phyloP scores from a whole-genome alignment of 2,888 invertebrate genomes.

The Zonitis immaculata region DNA sequence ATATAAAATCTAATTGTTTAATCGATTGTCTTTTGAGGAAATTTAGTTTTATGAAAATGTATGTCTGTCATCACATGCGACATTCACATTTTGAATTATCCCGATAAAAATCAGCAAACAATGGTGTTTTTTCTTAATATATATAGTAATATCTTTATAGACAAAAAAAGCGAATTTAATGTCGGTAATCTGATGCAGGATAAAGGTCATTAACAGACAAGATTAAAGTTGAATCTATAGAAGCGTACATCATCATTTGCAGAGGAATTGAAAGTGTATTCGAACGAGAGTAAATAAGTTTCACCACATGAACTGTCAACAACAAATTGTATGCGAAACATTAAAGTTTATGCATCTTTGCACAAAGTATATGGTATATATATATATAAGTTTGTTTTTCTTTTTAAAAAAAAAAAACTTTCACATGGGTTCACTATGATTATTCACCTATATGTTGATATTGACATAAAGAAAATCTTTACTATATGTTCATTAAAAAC shows the following conservation, averaged over 20 bases:
- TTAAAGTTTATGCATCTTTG: not conserved
- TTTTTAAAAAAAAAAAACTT: no score
- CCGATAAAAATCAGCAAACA: not conserved
- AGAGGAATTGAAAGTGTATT: not conserved
- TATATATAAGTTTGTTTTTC: no score
- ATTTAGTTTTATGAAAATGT: not conserved
- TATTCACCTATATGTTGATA: no score
- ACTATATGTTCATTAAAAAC: no score
- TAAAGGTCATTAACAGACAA: not conserved
- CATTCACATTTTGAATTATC: not conserved
- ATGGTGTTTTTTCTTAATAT: no score
- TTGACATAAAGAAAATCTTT: no score
- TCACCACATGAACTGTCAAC: not conserved
- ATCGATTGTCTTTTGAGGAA: constrained; percentile 2
- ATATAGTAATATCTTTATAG: no score
- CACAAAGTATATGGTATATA: not conserved
- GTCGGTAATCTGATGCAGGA: not conserved
- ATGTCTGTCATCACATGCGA: not conserved
- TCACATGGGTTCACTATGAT: no score
- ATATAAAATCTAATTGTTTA: not conserved
- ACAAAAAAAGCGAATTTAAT: not conserved
- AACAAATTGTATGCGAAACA: not conserved
- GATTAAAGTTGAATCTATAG: not conserved
- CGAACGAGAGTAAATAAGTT: not conserved
- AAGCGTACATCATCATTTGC: not conserved